Conservation (phyloP, 2,113 vertebrate genomes). For the Plotosus lineatus region DNA sequence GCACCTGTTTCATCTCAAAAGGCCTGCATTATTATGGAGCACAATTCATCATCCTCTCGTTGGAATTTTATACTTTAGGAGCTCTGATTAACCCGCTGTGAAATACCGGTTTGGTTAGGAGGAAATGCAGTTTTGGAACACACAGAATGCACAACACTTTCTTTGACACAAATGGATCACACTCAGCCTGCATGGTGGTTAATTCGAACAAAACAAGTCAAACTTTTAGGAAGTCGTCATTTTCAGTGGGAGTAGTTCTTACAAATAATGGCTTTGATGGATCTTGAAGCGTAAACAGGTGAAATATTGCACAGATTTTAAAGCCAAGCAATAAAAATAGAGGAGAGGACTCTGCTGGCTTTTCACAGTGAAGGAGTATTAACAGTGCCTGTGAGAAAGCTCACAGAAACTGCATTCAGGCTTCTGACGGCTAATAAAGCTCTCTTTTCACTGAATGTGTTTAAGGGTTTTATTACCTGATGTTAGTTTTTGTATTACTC, state of each 20-base stretch:
- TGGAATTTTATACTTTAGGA: constrained; percentile 34
- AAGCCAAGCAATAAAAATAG: constrained; percentile 57
- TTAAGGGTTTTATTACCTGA: constrained; percentile 40
- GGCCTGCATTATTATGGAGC: constrained; percentile 52
- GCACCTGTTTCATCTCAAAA: constrained; percentile 58
- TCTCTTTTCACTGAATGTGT: constrained; percentile 37
- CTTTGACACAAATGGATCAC: constrained; percentile 60
- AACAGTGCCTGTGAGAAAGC: constrained; percentile 63
- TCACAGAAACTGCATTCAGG: constrained; percentile 63
- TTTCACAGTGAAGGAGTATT: constrained; percentile 61
- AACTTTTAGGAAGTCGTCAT: constrained; percentile 60
- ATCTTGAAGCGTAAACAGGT: constrained; percentile 48
- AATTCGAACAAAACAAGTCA: constrained; percentile 59
- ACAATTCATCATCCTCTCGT: constrained; percentile 63
- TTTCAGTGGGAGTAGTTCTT: constrained; percentile 35
- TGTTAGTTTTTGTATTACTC: constrained; percentile 8
- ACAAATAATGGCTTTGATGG: constrained; percentile 49
- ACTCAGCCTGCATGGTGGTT: constrained; percentile 31
- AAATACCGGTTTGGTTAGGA: constrained; percentile 64
- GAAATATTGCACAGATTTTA: constrained; percentile 62
- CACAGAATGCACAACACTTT: constrained; percentile 58
- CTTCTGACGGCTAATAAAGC: constrained; percentile 69
- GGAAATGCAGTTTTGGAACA: constrained; percentile 64
- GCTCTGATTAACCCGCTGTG: constrained; percentile 67
- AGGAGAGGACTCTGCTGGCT: constrained; percentile 56